phyloP scores from a whole-genome alignment of 2,113 vertebrate genomes.

The Girardinichthys multiradiatus region DNA sequence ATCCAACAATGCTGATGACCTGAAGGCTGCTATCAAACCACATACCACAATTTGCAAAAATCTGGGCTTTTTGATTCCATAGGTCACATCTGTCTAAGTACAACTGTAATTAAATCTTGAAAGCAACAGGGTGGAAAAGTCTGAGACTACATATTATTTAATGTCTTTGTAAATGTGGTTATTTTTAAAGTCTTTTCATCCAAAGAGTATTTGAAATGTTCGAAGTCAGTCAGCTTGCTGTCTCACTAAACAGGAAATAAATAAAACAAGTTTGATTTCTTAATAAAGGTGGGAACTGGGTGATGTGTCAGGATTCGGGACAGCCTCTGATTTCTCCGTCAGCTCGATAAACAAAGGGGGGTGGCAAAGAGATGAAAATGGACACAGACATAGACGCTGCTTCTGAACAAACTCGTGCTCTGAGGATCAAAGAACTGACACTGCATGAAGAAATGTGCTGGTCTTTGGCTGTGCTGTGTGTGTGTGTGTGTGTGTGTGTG shows the following conservation, averaged over 20 bases:
- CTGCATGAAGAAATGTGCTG: constrained; percentile 27
- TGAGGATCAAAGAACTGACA: constrained; percentile 49
- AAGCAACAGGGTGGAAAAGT: neutral
- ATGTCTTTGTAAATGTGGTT: no score
- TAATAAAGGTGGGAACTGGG: constrained; percentile 7
- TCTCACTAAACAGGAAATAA: constrained; percentile 16
- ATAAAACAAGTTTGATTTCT: constrained; percentile 14
- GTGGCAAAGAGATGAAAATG: constrained; percentile 44
- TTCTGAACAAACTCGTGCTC: constrained; percentile 37
- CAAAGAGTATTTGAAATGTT: constrained; percentile 21
- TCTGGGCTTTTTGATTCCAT: neutral
- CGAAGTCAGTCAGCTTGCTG: neutral
- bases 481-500: no score
- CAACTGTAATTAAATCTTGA: constrained; percentile 30
- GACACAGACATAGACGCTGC: constrained; percentile 22
- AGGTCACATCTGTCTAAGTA: constrained; percentile 29
- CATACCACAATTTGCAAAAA: no score
- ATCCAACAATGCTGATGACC: no score
- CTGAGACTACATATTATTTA: constrained; percentile 20
- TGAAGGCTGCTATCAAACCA: no score
- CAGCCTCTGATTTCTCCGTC: constrained; percentile 49
- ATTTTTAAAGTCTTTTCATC: neutral
- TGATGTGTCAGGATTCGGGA: constrained; percentile 24
- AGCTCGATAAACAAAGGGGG: constrained; percentile 54
- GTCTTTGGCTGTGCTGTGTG: constrained; percentile 4